Percentiles rank a stretch among this genome's conserved stretches.
Conservation (phyloP, 1,140 invertebrate species). For the Drosophila trapezifrons region DNA sequence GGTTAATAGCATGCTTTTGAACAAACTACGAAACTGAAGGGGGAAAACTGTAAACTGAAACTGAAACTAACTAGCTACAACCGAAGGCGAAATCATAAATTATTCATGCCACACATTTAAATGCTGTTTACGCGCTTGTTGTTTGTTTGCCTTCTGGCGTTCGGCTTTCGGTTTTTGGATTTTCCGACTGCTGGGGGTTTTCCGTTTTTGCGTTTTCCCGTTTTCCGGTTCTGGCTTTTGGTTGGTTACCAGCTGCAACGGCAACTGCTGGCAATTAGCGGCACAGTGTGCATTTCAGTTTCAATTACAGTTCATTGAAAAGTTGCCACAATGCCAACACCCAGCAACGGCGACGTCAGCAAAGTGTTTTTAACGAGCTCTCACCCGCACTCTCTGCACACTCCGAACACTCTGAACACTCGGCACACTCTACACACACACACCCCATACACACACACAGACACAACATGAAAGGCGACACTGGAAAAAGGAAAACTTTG, state of each 20-base stretch:
- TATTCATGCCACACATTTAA: slow-evolving; percentile 74
- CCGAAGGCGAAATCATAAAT: slow-evolving; percentile 71
- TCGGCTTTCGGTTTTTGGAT: slow-evolving; percentile 12
- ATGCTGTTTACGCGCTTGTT: slow-evolving; percentile 57
- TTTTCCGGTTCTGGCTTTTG: slow-evolving; percentile 10
- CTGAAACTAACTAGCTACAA: slow-evolving; percentile 29
- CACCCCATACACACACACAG: slow-evolving; percentile 12
- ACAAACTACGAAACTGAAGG: slow-evolving; percentile 40
- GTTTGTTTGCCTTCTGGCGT: slow-evolving; percentile 43
- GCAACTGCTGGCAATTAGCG: slow-evolving; percentile 74
- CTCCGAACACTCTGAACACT: slow-evolving; percentile 10
- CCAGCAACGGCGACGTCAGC: slow-evolving; percentile 61
- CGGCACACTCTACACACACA: not conserved
- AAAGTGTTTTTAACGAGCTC: slow-evolving; percentile 81
- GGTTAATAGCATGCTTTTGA: slow-evolving; percentile 45
- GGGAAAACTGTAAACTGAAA: slow-evolving; percentile 11
- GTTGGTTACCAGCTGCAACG: slow-evolving; percentile 23
- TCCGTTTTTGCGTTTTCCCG: not conserved
- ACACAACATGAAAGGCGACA: slow-evolving; percentile 52
- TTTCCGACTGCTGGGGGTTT: slow-evolving; percentile 11
- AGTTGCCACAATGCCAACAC: slow-evolving; percentile 75
- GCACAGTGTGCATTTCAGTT: slow-evolving; percentile 70
- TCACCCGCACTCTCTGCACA: slow-evolving; percentile 29
- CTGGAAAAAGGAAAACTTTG: slow-evolving; percentile 62
- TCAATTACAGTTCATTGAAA: slow-evolving; percentile 81